Evolutionary conservation across 2,797 vertebrate genomes (phyloP), one percentile per base, ranked within the genome.

Genomic region (Fistularia tabacaria): DNA sequence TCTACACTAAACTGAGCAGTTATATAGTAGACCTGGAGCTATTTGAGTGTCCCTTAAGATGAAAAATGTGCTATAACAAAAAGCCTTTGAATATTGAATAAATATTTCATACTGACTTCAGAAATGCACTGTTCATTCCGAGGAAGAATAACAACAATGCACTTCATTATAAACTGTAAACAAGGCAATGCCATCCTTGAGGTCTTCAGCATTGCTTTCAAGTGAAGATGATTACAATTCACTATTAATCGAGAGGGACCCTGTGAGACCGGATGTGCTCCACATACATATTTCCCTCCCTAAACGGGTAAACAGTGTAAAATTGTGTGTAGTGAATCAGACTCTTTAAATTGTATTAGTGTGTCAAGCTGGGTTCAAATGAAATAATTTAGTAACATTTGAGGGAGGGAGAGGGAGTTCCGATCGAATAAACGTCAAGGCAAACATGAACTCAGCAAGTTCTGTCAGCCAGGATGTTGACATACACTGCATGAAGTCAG

Each of bases 391-490:
- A 51, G 67, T 73, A 67, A 55, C 63, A 51, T 11, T 11, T 4
- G 14, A 13, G 43, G 43, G 54, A 73, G 63, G 44, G 61, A 73
- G 25, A 25, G 25, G 25, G 25, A 69, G 65, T 64, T 65, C 48
- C 47, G 51, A 52, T 48, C 44, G 59, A 77, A 74, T 71, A 69
- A 79, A 70, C 1, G 49, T 69, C 66, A 66, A 38, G 37, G 55
- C 55, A 63, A 76, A 79, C 59, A 60, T 69, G 66, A 75, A 79
- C 61, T 66, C 70, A 67, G 74, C 68, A 71, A 80, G 77, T 70
- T 73, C 59, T 67, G 71, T 80, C 85, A 81, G 58, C 59, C 42
- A 13, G 51, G 38, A 76, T 46, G 66, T 73, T 80, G 79, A 85
- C 73, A 58, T 50, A 63, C 59, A 6, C 71, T 1, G 40, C 77